These are phyloP conservation scores for Eumaeus atala DNA, from an alignment of 1,140 invertebrate genomes.

Conservation along the genomic window DNA sequence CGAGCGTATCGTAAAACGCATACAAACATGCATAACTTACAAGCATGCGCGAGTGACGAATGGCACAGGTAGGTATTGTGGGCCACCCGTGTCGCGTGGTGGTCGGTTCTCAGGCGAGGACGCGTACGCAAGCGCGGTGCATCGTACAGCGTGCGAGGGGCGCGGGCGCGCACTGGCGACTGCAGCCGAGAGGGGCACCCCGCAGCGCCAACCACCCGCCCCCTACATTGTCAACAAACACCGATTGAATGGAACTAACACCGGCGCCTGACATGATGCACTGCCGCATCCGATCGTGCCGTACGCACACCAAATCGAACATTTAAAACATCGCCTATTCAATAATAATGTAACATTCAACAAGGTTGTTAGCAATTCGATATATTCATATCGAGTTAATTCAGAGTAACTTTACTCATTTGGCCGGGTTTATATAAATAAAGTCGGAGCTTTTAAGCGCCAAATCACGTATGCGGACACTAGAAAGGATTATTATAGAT, in stretches of 20 bases:
- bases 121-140: slow-evolving; percentile 25
- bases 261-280: slow-evolving; percentile 28
- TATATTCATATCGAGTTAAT: too few relatives aligned
- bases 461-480: too few relatives aligned
- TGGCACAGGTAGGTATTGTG: slow-evolving; percentile 28
- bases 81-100: slow-evolving; percentile 15
- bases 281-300: neutral
- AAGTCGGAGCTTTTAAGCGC: too few relatives aligned
- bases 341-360: too few relatives aligned
- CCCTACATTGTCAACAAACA: slow-evolving; percentile 59
- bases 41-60: slow-evolving; percentile 27
- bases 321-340: too few relatives aligned
- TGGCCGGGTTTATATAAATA: too few relatives aligned
- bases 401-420: too few relatives aligned
- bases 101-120: slow-evolving; percentile 12
- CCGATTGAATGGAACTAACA: slow-evolving; percentile 65
- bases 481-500: too few relatives aligned
- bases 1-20: slow-evolving; percentile 41
- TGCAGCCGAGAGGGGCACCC: slow-evolving; percentile 48
- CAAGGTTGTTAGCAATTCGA: too few relatives aligned
- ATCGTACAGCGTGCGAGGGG: slow-evolving; percentile 61
- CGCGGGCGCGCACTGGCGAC: slow-evolving; percentile 57
- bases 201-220: slow-evolving; percentile 35
- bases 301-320: too few relatives aligned
- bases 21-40: slow-evolving; percentile 64